Conservation (phyloP, 1,140 invertebrate genomes). For the Leptinotarsa undecemlineata region DNA sequence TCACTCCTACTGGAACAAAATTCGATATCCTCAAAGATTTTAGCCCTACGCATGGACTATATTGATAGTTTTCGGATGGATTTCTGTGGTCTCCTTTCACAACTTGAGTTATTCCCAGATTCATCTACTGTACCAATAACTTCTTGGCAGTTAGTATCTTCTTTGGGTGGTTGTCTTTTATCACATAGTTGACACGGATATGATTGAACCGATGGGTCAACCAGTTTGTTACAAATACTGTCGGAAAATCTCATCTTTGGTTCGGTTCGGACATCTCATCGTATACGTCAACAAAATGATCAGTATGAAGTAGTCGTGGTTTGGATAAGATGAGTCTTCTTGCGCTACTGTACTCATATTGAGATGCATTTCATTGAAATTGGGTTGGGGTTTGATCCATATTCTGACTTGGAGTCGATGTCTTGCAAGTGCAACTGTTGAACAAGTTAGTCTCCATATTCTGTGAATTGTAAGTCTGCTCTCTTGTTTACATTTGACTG, state of each 20-base stretch:
- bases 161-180: not conserved
- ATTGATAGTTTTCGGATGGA: not conserved
- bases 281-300: slow-evolving; percentile 28
- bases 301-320: not conserved
- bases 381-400: not conserved
- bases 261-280: not conserved
- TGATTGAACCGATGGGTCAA: not conserved
- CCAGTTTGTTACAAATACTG: not conserved
- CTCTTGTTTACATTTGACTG: not conserved
- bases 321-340: slow-evolving; percentile 34
- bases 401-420: not conserved
- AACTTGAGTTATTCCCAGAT: not conserved
- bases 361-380: too few relatives aligned
- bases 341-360: slow-evolving; percentile 7
- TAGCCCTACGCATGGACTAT: not conserved
- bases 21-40: not conserved
- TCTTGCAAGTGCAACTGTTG: not conserved
- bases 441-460: not conserved
- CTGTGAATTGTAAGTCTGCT: slow-evolving; percentile 11
- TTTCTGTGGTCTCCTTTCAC: not conserved
- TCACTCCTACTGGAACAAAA: not conserved
- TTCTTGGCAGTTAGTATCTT: not conserved
- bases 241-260: too few relatives aligned
- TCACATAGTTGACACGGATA: not conserved
- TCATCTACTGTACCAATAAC: not conserved